Base-by-base conservation (phyloP, 2,797 vertebrate species). In the Hoplostethus mediterraneus region DNA sequence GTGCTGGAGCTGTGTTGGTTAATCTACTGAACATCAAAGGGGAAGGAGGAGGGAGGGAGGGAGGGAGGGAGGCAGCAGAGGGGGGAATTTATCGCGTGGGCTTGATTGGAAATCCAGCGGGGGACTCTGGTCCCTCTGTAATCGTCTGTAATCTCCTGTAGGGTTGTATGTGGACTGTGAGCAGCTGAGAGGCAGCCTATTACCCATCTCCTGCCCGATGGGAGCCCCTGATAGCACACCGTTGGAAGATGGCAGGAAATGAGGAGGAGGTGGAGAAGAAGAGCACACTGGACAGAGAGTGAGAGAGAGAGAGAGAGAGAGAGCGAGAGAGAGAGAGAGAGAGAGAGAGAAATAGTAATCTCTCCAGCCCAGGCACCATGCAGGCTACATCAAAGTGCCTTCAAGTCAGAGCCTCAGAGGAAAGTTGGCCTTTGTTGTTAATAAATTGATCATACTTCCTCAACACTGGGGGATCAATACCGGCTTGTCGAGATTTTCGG, bases 11-110 rank as follows among this genome's bases (percentile, higher is more conserved):
- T 60, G 77, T 72, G 78, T 85, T 89, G 79, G 90, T 82, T 89
- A 83, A 90, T 91, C 86, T 88, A 83, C 83, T 79, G 71, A 88
- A 87, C 87, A 90, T 90, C 85, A 92, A 89, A 93, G 87, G 49
- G 63, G 2, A 79, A 73, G 61, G 74, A 65, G 60, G 45, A 44
- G 62, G n/a, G 64, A 81, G 67, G 53, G 79, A 64, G 70, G 63
- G 64, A 81, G 67, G 53, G 64, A 81, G 67, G 53, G 79, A 64
- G 70, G 63, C 77, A 71, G 67, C 60, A 47, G 17, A 21, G 61
- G 52, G 62, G 60, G 70, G 75, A 74, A 89, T 84, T 87, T 87
- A 91, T 88, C 49, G 44, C 3, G 53, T 62, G 68, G 71, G 85
- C 67, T 83, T 88, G 88, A 89, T 86, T 89, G 84, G 87, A 90